These are phyloP conservation scores for Oscheius myriophilus DNA, from an alignment of 2,888 invertebrate species.

Conservation along the genomic window DNA sequence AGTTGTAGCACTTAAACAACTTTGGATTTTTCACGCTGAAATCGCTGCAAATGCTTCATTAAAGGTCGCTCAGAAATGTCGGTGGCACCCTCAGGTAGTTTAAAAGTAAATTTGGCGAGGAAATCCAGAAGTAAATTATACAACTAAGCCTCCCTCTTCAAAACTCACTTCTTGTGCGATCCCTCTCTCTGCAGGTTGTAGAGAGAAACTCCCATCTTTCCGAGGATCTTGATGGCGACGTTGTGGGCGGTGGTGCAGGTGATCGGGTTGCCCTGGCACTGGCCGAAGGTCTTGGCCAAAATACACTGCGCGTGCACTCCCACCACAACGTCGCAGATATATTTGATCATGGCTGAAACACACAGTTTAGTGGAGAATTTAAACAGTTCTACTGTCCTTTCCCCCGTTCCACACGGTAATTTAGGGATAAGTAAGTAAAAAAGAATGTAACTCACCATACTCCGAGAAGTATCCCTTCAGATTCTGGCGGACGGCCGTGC, in stretches of 20 bases:
- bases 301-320: constrained; percentile 25
- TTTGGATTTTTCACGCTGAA: too few species aligned
- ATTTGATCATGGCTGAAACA: constrained; percentile 26
- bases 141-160: not conserved
- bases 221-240: constrained; percentile 35
- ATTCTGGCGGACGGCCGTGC: constrained; percentile 18
- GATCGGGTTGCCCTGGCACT: not conserved
- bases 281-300: constrained; percentile 3
- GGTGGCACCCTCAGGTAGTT: too few species aligned
- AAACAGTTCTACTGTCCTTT: too few species aligned
- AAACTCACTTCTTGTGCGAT: constrained; percentile 14
- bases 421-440: too few species aligned
- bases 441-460: constrained; percentile 3
- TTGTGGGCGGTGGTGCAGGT: constrained; percentile 22
- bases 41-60: too few species aligned
- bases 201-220: constrained; percentile 37
- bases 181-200: constrained; percentile 27
- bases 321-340: constrained; percentile 21
- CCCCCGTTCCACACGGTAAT: too few species aligned
- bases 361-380: too few species aligned
- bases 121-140: too few species aligned
- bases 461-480: constrained; percentile 16
- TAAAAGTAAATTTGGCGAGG: too few species aligned
- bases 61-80: too few species aligned
- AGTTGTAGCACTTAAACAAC: too few species aligned